Base-by-base conservation (phyloP, 2,888 invertebrate genomes). In the Gerris lacustris region DNA sequence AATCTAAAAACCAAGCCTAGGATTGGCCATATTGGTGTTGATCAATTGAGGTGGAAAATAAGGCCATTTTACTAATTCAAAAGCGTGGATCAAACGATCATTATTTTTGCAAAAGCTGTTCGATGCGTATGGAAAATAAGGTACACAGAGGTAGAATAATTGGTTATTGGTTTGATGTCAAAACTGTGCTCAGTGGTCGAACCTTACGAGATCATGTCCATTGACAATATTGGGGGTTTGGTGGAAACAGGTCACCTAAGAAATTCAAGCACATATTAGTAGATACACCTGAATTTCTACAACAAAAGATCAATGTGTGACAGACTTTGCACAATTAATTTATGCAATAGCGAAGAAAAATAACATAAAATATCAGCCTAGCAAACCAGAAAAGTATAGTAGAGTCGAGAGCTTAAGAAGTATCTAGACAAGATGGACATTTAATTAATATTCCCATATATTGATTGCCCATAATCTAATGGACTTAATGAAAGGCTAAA, bases 171-270 rank as follows among this genome's bases (percentile, higher is more conserved):
- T 15, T 45, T 75, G 63, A 69, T 76, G 72, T 76, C 76, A 31
- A 68, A 75, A 6, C 69, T 76, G 63, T 76, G 75, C 18, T 75
- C 75, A 66, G 76, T 75, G 18, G 70, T 18, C 45, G 66, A 73
- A 44, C 77, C 76, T 5, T 78, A 77, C 71, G 75, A 78, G 72
- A 78, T 79, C 62, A 71, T 77, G 7, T 78, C 77, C 0, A 77
- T 77, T 72, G 78, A 78, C 69, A 77, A 77, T 9, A 76, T 79
- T 18, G 77, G 78, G 77, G 77, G 17, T 78, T 79, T 74, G 77
- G 77, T 18, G 76, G 78, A 44, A 75, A 74, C 64, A 68, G 77
- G 44, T 79, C 77, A 17, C 76, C 75, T 75, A 78, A 78, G 72
- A 77, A 76, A 76, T 77, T 77, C 67, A 66, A 78, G 43, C 79